Conservation (phyloP, 92 coral and sea anemone species). For the Parazoanthus swiftii region DNA sequence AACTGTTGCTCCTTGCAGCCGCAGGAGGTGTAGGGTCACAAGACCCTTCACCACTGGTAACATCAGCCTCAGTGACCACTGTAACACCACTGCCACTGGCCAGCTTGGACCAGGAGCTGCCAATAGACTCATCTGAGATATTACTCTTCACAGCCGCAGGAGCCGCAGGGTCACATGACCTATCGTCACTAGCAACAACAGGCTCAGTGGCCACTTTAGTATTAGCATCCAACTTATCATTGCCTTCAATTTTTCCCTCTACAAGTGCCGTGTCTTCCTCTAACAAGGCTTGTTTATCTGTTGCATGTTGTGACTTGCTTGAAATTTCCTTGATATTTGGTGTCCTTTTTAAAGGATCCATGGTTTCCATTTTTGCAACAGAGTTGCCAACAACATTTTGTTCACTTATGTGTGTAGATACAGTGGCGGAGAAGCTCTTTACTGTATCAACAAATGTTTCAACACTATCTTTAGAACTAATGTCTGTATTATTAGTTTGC, state of each 20-base stretch:
- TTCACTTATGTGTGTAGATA: neutral
- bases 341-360: neutral
- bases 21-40: conserved; percentile 27
- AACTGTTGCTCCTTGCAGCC: conserved; percentile 48
- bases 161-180: conserved; percentile 30
- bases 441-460: neutral
- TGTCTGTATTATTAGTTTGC: neutral
- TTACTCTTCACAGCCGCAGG: conserved; percentile 39
- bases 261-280: neutral
- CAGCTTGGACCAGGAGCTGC: conserved; percentile 86
- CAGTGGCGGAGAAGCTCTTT: neutral
- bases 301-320: neutral
- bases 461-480: neutral
- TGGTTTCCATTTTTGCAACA: neutral
- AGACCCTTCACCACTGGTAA: neutral
- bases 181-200: neutral
- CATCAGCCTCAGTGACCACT: neutral
- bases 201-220: neutral
- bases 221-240: neutral
- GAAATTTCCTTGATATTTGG: neutral
- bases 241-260: neutral
- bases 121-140: conserved; percentile 69
- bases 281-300: neutral
- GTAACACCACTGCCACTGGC: conserved; percentile 50
- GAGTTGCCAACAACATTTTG: neutral